Percentiles rank a stretch among this genome's conserved stretches.
phyloP scores from a whole-genome alignment of 2,113 vertebrate species.

The Elephantulus edwardii region DNA sequence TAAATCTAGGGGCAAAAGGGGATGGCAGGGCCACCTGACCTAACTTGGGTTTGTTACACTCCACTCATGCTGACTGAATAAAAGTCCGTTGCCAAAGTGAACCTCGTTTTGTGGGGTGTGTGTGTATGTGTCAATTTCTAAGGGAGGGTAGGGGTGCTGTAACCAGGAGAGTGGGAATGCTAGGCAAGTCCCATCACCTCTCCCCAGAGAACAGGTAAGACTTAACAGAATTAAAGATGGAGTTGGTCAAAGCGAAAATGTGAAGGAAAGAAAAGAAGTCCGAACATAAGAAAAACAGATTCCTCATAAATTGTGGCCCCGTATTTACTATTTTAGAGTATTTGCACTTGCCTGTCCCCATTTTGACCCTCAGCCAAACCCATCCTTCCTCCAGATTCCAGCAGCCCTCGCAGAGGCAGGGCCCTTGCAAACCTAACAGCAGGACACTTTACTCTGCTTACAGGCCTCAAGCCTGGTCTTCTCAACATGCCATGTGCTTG shows the following conservation, averaged over 20 bases:
- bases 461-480: not conserved
- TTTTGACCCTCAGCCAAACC: not conserved
- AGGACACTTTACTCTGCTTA: not conserved
- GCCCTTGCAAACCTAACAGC: no score
- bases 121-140: not conserved
- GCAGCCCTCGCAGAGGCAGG: not conserved
- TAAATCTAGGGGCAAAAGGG: not conserved
- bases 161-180: not conserved
- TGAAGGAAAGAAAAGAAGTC: slow-evolving; percentile 38
- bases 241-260: slow-evolving; percentile 62
- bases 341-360: rapidly evolving
- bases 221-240: slow-evolving; percentile 20
- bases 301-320: slow-evolving; percentile 18
- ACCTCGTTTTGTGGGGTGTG: not conserved
- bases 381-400: not conserved
- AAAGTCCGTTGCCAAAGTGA: slow-evolving; percentile 80
- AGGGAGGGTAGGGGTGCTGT: not conserved
- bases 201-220: not conserved
- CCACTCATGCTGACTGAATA: slow-evolving; percentile 71
- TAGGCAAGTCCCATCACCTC: not conserved
- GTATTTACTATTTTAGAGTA: not conserved
- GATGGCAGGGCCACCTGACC: not conserved
- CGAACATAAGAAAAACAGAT: slow-evolving; percentile 60
- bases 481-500: rapidly evolving
- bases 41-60: slow-evolving; percentile 44